These are phyloP conservation scores for Bergia sp. DNA, from an alignment of 92 coral and sea anemone genomes.

Conservation along the genomic window DNA sequence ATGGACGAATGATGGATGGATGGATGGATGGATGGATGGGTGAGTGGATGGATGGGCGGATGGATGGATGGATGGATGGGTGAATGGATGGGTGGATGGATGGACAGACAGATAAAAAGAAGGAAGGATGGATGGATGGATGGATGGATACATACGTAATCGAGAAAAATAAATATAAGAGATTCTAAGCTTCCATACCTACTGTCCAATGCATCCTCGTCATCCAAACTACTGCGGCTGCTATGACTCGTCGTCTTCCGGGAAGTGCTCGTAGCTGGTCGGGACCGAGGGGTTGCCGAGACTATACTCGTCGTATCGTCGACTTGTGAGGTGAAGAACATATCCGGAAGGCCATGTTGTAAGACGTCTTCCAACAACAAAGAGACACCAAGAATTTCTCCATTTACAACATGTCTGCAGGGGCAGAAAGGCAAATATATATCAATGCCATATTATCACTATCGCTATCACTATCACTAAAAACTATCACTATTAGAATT, in stretches of 20 bases:
- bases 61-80: too few species aligned
- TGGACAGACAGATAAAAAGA: too few species aligned
- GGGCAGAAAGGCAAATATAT: background rate
- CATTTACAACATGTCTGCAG: conserved; percentile 95
- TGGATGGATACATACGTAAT: too few species aligned
- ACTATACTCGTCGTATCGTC: conserved; percentile 70
- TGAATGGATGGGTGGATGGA: too few species aligned
- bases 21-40: too few species aligned
- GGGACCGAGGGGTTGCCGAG: conserved; percentile 77
- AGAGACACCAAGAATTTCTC: conserved; percentile 98
- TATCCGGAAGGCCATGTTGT: conserved; percentile 93
- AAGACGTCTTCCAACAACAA: conserved; percentile 93
- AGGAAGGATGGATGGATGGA: too few species aligned
- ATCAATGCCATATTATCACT: too few species aligned
- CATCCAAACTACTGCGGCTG: conserved; percentile 18
- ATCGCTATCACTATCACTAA: too few species aligned
- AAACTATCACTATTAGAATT: too few species aligned
- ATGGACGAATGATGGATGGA: too few species aligned
- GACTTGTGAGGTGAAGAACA: conserved; percentile 68
- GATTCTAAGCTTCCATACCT: background rate
- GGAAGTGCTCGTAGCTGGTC: conserved; percentile 84
- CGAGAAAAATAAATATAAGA: too few species aligned
- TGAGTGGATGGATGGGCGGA: too few species aligned
- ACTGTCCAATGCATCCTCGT: conserved; percentile 1
- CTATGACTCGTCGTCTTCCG: conserved; percentile 72